Conservation (phyloP, 2,797 vertebrate genomes). For the Manis pentadactyla region DNA sequence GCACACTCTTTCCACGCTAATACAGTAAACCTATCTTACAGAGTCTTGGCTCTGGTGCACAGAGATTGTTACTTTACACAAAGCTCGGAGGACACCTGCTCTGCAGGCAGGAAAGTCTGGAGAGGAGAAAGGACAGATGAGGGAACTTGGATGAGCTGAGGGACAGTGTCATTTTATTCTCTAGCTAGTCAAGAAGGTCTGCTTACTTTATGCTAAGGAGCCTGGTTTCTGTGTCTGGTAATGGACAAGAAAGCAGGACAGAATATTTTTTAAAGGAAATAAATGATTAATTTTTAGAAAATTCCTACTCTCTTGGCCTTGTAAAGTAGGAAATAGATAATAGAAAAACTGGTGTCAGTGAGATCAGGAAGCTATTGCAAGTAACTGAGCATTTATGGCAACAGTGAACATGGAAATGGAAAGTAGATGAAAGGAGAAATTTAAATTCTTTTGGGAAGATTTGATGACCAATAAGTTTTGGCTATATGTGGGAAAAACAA, state of each 20-base stretch:
- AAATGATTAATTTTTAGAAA: neutral
- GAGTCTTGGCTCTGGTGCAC: neutral
- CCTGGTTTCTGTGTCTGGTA: neutral
- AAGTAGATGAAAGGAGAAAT: neutral
- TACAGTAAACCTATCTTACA: fast-evolving
- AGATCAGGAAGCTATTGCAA: neutral
- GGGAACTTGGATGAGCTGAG: neutral
- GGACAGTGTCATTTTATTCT: neutral
- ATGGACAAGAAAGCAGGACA: neutral
- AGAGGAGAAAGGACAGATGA: neutral
- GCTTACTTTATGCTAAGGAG: neutral
- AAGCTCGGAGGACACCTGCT: neutral
- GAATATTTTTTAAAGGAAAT: neutral
- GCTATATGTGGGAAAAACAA: neutral
- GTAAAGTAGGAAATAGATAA: neutral
- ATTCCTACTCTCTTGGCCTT: neutral
- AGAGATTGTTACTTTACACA: neutral
- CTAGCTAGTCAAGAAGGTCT: neutral
- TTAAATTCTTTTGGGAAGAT: neutral
- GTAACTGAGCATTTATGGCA: neutral
- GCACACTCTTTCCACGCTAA: neutral
- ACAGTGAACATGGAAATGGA: neutral
- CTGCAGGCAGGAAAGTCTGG: neutral
- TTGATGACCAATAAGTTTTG: neutral
- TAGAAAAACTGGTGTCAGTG: neutral